These are phyloP conservation scores for Aphelinus certus DNA, from an alignment of 1,140 invertebrate genomes.

Conservation along the genomic window DNA sequence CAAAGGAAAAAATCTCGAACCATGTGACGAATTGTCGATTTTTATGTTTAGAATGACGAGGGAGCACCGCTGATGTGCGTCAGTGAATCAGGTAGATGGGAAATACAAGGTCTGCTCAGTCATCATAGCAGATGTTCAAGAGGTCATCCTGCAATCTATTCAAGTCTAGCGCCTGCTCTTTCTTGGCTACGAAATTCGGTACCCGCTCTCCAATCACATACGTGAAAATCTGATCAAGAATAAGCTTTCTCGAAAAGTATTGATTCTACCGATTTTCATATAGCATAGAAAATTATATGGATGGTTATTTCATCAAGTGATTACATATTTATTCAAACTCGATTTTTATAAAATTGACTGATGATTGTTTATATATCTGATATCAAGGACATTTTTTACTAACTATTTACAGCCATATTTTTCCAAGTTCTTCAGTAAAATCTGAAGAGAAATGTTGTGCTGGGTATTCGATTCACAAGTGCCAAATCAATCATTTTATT, in stretches of 20 bases:
- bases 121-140: constrained; percentile 71
- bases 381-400: no score
- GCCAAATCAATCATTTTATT: constrained; percentile 27
- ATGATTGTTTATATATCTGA: no score
- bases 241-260: no score
- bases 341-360: background rate
- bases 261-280: no score
- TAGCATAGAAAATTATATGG: no score
- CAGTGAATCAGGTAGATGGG: constrained; percentile 68
- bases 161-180: constrained; percentile 57
- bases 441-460: no score
- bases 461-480: constrained; percentile 28
- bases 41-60: constrained; percentile 70
- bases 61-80: constrained; percentile 74
- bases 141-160: constrained; percentile 70
- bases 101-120: constrained; percentile 71
- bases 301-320: no score
- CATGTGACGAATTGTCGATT: background rate
- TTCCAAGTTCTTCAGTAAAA: no score
- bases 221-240: constrained; percentile 31
- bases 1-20: background rate
- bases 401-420: no score
- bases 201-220: constrained; percentile 56
- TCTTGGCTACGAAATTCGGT: constrained; percentile 61
- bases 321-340: background rate